These are phyloP conservation scores for Aphidoletes aphidimyza DNA, from an alignment of 2,888 invertebrate species.

Conservation along the genomic window DNA sequence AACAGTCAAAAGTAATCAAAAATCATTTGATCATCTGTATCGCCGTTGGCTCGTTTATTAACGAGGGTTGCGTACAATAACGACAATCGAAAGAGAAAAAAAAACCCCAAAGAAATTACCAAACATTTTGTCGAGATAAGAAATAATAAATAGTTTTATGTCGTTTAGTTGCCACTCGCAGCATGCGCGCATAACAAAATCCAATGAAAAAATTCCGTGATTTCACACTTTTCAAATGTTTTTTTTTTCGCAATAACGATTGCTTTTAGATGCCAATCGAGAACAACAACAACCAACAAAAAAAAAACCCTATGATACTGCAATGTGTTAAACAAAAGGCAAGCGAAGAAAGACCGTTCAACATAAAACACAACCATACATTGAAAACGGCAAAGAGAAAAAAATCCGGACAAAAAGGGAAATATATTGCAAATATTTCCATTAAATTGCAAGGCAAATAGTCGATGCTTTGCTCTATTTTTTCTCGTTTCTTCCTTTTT, in stretches of 20 bases:
- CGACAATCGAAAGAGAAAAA: not conserved
- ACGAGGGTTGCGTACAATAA: not conserved
- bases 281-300: too few species aligned
- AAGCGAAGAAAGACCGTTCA: not conserved
- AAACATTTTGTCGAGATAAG: conserved; percentile 23
- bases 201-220: conserved; percentile 32
- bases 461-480: conserved; percentile 1
- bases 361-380: not conserved
- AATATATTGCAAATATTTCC: conserved; percentile 53
- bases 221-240: conserved; percentile 52
- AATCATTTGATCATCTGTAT: conserved; percentile 49
- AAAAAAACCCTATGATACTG: not conserved
- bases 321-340: not conserved
- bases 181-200: not conserved
- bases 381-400: not conserved
- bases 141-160: conserved; percentile 53
- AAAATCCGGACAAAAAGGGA: conserved; percentile 33
- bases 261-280: conserved; percentile 52
- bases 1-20: conserved; percentile 45
- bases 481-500: not conserved
- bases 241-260: conserved; percentile 20
- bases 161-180: conserved; percentile 4
- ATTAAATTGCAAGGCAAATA: conserved; percentile 53
- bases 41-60: conserved; percentile 41
- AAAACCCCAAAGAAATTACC: not conserved